Conservation (phyloP, 2,888 invertebrate genomes). For the Drosophila setosimentum region DNA sequence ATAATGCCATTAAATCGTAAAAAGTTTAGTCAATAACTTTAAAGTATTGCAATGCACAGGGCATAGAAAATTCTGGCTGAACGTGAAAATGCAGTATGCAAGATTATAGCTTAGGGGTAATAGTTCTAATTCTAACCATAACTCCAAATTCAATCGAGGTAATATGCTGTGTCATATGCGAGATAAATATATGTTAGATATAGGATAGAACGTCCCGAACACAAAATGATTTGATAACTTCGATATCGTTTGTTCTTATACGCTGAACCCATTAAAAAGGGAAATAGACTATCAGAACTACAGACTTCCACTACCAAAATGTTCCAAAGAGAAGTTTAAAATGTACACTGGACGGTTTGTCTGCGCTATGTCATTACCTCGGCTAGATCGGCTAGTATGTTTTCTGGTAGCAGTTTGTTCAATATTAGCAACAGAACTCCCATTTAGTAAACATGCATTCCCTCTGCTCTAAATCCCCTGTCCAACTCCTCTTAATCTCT, state of each 20-base stretch:
- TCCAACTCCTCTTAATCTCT: not conserved
- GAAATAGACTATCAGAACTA: too few species aligned
- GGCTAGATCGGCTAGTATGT: too few species aligned
- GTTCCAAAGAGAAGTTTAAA: too few species aligned
- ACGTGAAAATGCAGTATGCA: conserved; percentile 4
- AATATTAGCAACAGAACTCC: conserved; percentile 14
- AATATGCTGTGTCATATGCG: not conserved
- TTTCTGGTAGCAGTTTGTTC: too few species aligned
- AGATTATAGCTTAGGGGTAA: not conserved
- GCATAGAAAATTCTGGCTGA: not conserved
- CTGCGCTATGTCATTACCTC: too few species aligned
- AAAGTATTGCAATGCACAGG: conserved; percentile 12
- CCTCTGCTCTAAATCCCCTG: not conserved
- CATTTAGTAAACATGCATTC: not conserved
- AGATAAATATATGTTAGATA: too few species aligned
- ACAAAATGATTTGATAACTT: too few species aligned
- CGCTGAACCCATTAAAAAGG: too few species aligned
- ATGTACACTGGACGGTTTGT: too few species aligned
- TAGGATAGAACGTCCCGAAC: too few species aligned
- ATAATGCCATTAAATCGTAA: conserved; percentile 56
- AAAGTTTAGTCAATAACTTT: conserved; percentile 71
- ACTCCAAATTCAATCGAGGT: not conserved
- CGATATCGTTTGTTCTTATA: too few species aligned
- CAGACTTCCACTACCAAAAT: too few species aligned
- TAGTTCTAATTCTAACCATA: conserved; percentile 1